Evolutionary conservation across 2,888 invertebrate genomes (phyloP), one percentile per base, ranked within the genome.

Genomic region (Ectemnius cavifrons): DNA sequence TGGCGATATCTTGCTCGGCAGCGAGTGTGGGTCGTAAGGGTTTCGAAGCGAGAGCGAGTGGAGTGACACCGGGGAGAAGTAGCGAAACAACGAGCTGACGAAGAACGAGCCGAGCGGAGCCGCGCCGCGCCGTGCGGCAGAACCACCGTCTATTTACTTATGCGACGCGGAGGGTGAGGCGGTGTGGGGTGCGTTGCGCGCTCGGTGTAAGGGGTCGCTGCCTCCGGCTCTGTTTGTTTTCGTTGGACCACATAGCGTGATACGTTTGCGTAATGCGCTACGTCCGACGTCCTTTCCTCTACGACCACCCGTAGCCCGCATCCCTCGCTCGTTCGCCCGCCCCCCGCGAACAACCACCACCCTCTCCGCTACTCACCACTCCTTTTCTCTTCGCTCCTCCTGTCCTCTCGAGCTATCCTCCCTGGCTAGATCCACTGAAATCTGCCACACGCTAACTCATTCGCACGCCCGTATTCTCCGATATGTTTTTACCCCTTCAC

Each of bases 161-260:
- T 87, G 86, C 87, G 82, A 80, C 73, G 81, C 73, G 72, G 79
- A 78, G 83, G 81, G 81, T 79, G 78, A 79, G 78, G 75, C 79
- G 73, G 64, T 23, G 61, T 63, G 71, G 72, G 67, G 49, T 70
- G 63, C 58, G 71, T 49, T 27, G 61, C 69, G 72, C 71, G 75
- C 66, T 64, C 75, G 74, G 77, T 62, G 78, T 70, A 78, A 79
- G 83, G 86, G 85, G 82, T 83, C 83, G 82, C 78, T 80, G 75
- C 80, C 84, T 82, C 81, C 78, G 86, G 85, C 86, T 86, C 86
- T 90, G 89, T 90, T 90, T 90, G 90, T 89, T 90, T 89, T 88
- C 89, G 87, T 89, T 90, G 89, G 89, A 88, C 89, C 87, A 90
- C 89, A 90, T 90, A 89, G 89, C 90, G 90, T 89, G 89, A 90